Evolutionary conservation across 2,888 invertebrate species (phyloP), one percentile per base, ranked within the genome.

Genomic region (Epirrhoe alternata): DNA sequence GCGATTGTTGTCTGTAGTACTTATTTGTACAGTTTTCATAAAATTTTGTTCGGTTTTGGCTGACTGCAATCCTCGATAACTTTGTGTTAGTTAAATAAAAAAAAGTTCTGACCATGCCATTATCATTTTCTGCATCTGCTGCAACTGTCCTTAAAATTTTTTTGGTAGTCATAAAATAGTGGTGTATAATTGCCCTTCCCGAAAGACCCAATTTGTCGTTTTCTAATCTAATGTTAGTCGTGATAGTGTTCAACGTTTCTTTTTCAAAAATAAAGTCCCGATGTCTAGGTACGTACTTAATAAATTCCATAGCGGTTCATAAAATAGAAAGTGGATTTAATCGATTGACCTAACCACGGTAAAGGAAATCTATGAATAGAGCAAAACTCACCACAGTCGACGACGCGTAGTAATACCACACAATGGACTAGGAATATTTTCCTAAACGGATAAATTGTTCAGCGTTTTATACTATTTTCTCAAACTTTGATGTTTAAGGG

Each of bases 351-450:
- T 66, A 66, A 66, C 66, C 60, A 31, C 54, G 62, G 61, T 60
- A 61, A 64, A 71, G 42, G 55, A 56, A 49, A 71, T 57, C 74
- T 66, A 77, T 73, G 73, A 74, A 75, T 74, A 63, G 60, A 69
- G 72, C 69, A 73, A 75, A 66, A 70, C 61, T 56, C 31, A 31
- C 47, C n/a, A 31, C 51, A 24, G 33, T 6, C 31, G 45, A 54
- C 52, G 59, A 56, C 47, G 67, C 64, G 70, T 74, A 63, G 71
- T 54, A 66, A 51, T 57, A 61, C 64, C 70, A 68, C 68, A 69
- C 72, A 71, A 73, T 74, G 68, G 58, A 73, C 73, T 45, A 76
- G 74, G 74, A 75, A 74, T 70, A 76, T 76, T 76, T 78, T 76
- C 71, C 69, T 70, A 71, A 74, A 72, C 70, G 61, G 71, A 68